Evolutionary conservation across 1,140 invertebrate genomes (phyloP), one percentile per base, ranked within the genome.

Genomic region (Drosophila persimilis): DNA sequence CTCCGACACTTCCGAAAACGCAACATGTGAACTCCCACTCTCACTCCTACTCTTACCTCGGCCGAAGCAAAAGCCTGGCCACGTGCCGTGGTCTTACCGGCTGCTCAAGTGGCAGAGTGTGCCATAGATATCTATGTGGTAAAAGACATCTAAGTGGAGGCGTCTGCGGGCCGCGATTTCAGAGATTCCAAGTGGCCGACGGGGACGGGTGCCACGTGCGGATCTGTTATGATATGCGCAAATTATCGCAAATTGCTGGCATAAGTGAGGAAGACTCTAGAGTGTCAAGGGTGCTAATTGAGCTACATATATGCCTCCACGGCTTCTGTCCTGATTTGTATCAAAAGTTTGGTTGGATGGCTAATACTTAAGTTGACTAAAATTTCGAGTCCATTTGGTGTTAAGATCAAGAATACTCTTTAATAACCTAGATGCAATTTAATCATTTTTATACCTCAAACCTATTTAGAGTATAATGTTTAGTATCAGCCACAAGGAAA

Each of bases 191-290:
- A 75, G 65, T 64, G 55, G 50, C 24, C 48, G 50, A 26, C 4
- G 24, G 24, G 24, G 5, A 26, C 24, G 24, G n/a, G 41, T 55
- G 64, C 52, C 73, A 59, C 73, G 73, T 75, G 83, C 65, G 31
- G 58, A 55, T 44, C 80, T 86, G 77, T 81, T 88, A 75, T 86
- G 81, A 86, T 88, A 86, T 55, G 46, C 41, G 54, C 54, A 73
- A 61, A 73, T 73, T 61, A 70, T 43, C 22, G 39, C 62, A 62
- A 78, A 78, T 75, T 73, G 52, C 53, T 66, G 73, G 48, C 69
- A 89, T 63, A 75, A 67, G 74, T 22, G 29, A 45, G 13, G 45
- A 13, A 7, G n/a, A 67, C 64, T 74, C 47, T 0, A 39, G 7
- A 46, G 51, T 60, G 54, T 65, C 31, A 65, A 76, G 62, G 45